Percentiles rank a stretch among this genome's conserved stretches.
These are phyloP conservation scores for Lithobates sylvaticus DNA, from an alignment of 2,797 vertebrate species.

Conservation along the genomic window DNA sequence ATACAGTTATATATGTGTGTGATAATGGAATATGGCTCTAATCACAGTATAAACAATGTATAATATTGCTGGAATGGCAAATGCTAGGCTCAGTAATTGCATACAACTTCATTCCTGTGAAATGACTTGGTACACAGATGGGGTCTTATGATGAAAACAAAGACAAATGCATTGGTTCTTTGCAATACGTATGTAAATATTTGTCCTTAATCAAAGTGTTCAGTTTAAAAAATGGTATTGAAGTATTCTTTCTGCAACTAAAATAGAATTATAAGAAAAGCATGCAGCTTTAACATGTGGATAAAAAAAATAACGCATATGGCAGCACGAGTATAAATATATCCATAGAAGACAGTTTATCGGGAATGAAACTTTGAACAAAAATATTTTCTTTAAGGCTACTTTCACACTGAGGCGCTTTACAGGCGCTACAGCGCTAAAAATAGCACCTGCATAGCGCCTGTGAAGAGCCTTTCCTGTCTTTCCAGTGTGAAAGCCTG, in stretches of 20 bases:
- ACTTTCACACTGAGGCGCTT: no score
- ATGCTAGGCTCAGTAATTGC: constrained; percentile 29
- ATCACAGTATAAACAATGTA: constrained; percentile 37
- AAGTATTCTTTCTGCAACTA: constrained; percentile 47
- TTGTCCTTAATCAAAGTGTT: constrained; percentile 44
- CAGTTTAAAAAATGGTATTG: constrained; percentile 47
- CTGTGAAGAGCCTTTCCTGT: no score
- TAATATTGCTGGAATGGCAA: constrained; percentile 27
- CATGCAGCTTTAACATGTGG: constrained; percentile 13
- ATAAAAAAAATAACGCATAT: constrained; percentile 9
- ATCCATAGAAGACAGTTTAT: neutral
- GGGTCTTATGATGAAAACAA: constrained; percentile 32
- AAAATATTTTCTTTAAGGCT: no score
- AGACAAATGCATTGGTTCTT: constrained; percentile 48
- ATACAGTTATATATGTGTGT: constrained; percentile 21
- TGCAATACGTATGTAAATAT: constrained; percentile 60
- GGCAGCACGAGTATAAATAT: neutral
- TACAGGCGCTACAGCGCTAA: no score
- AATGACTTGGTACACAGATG: constrained; percentile 50
- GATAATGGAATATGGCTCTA: constrained; percentile 33
- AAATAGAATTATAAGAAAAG: constrained; percentile 27
- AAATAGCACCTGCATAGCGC: no score
- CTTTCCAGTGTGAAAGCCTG: no score
- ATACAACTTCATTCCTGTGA: constrained; percentile 18
- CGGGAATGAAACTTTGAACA: neutral